Evolutionary conservation across 1,140 invertebrate species (phyloP), one percentile per base, ranked within the genome.

Genomic region (Drosophila murphyi): DNA sequence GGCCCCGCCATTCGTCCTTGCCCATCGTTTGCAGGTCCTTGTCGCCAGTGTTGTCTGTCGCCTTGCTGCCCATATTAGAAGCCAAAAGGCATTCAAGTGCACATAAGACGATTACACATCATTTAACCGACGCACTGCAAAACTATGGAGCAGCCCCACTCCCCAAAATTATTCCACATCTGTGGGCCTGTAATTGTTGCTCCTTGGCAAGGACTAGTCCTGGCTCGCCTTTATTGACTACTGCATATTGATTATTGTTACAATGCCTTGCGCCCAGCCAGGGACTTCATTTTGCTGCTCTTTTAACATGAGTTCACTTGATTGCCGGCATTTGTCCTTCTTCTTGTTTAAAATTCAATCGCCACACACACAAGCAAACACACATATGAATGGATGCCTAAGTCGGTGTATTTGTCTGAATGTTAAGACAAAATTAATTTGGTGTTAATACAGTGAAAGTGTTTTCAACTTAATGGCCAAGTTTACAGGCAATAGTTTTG

Each of bases 31-130:
- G 71, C 64, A 69, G 64, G 71, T 73, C 71, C 70, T 73, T 73
- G 61, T 68, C 51, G 74, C 74, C 69, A 76, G 55, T 72, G 47
- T 62, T 73, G 70, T 77, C 70, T 73, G 62, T 67, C 70, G 74
- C 65, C 48, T 68, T 41, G 60, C 69, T 76, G 67, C 72, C 80
- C 81, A 77, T 91, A 91, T 91, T 91, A 91, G 85, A 91, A 87
- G 89, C 82, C 86, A 90, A 90, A 86, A 90, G 90, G 90, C 90
- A 92, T 92, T 92, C 87, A 80, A 91, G 90, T 89, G 90, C 82
- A 90, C 87, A 92, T 92, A 92, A 92, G 90, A 92, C 90, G 90
- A 92, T 92, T 92, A 92, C 90, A 92, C 90, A 92, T 92, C 90
- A 92, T 92, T 92, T 92, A 92, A 92, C 90, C 86, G 86, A 82